These are phyloP conservation scores for Metellina segmentata DNA, from an alignment of 2,888 invertebrate genomes.

Conservation along the genomic window DNA sequence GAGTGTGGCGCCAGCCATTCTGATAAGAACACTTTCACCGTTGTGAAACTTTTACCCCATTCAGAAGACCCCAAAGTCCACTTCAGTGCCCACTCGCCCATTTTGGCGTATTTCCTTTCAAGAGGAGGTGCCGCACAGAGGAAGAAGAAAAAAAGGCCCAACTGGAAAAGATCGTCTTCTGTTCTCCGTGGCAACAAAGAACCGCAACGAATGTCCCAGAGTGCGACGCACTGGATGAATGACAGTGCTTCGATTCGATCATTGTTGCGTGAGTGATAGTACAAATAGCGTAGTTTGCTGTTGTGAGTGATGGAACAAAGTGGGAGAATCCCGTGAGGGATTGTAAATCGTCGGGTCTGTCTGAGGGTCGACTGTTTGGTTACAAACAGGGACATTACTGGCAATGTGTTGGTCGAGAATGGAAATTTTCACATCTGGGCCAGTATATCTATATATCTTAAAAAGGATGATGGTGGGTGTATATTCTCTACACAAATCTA, in stretches of 20 bases:
- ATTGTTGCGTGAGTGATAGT: neutral
- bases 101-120: neutral
- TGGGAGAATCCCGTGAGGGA: no score
- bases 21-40: constrained; percentile 9
- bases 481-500: no score
- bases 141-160: neutral
- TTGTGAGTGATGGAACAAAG: no score
- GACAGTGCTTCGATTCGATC: neutral
- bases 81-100: neutral
- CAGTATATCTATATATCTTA: no score
- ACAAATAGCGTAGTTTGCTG: no score
- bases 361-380: no score
- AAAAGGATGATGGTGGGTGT: no score
- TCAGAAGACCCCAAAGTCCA: constrained; percentile 2
- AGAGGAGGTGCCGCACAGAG: neutral
- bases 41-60: neutral
- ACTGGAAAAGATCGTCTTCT: no score
- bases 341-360: no score
- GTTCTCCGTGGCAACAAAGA: neutral
- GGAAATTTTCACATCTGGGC: no score
- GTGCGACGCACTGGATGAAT: neutral
- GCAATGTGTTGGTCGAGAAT: no score
- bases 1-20: constrained; percentile 12
- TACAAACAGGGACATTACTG: no score
- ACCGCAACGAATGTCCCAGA: neutral